phyloP scores from a whole-genome alignment of 2,113 vertebrate genomes.

The Oxyura jamaicensis region DNA sequence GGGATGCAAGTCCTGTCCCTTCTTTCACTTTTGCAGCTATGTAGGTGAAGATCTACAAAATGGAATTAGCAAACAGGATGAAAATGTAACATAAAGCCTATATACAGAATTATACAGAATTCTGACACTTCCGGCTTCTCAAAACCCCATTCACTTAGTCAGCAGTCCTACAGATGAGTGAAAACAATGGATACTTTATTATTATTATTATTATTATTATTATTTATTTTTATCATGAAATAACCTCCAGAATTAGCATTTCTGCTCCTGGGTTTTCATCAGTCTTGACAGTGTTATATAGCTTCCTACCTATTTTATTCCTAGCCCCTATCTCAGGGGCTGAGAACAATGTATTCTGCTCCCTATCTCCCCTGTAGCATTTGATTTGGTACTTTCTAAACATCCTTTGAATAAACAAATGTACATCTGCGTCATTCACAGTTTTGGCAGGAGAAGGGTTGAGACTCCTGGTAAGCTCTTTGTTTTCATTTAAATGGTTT shows the following conservation, averaged over 20 bases:
- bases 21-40: background rate
- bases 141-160: background rate
- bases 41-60: background rate
- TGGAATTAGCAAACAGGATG: background rate
- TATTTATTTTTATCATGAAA: background rate
- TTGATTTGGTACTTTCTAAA: background rate
- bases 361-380: background rate
- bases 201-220: background rate
- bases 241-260: background rate
- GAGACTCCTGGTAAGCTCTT: background rate
- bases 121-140: background rate
- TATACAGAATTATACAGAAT: background rate
- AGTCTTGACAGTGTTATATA: background rate
- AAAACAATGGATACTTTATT: background rate
- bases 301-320: background rate
- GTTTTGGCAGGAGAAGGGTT: background rate
- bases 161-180: background rate
- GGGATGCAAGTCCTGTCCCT: background rate
- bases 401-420: background rate
- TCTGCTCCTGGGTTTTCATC: background rate
- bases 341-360: background rate
- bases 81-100: background rate
- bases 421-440: background rate
- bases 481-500: background rate
- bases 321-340: background rate